Percentiles rank a stretch among this genome's conserved stretches.
Evolutionary conservation across 2,797 vertebrate species (phyloP).

Genomic region (Eulemur rubriventer): DNA sequence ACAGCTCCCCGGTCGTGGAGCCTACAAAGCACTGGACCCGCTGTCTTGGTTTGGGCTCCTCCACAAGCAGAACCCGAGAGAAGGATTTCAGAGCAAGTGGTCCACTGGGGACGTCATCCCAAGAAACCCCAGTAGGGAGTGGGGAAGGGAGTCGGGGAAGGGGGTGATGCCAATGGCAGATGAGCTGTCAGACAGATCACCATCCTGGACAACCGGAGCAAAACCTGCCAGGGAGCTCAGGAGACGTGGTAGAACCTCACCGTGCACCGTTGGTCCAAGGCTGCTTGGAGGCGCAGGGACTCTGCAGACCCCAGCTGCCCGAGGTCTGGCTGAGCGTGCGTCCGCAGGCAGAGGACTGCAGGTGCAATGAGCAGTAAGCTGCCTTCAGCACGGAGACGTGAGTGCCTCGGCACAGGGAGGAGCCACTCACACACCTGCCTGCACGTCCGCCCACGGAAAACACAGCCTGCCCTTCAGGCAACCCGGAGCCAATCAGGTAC

Average conservation of each 20-base stretch:
- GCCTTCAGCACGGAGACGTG: background rate
- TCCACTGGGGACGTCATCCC: background rate
- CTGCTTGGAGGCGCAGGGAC: background rate
- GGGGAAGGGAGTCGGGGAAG: background rate
- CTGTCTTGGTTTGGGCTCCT: background rate
- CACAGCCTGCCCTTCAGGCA: background rate
- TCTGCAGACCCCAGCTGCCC: background rate
- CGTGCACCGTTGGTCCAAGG: rapidly evolving
- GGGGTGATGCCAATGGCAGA: rapidly evolving
- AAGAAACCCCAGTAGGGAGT: background rate
- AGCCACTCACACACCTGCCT: background rate
- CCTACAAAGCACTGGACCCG: background rate
- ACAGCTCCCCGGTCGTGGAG: rapidly evolving
- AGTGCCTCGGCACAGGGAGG: background rate
- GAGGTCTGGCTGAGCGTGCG: too few relatives aligned
- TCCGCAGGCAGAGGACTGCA: background rate
- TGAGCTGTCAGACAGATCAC: background rate
- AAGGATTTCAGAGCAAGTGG: background rate
- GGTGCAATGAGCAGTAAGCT: background rate
- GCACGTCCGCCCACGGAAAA: background rate
- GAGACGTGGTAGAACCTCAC: background rate
- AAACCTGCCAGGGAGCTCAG: rapidly evolving
- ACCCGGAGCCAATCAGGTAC: background rate
- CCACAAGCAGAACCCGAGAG: background rate
- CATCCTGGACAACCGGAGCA: background rate